Conservation (phyloP, 2,113 vertebrate genomes). For the Oreochromis spilurus region DNA sequence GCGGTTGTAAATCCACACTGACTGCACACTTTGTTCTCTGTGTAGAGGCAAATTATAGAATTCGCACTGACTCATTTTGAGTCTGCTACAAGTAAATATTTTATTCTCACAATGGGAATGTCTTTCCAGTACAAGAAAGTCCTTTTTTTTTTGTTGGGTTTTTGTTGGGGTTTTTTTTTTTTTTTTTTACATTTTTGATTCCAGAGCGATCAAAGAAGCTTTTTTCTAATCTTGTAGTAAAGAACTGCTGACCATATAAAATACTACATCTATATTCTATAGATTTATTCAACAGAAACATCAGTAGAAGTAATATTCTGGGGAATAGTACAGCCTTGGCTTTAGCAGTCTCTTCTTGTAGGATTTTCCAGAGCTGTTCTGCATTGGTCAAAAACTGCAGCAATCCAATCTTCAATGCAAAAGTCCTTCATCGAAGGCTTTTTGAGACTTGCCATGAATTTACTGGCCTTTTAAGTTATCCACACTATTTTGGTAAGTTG, state of each 20-base stretch:
- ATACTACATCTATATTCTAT: not conserved
- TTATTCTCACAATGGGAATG: not conserved
- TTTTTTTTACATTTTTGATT: not conserved
- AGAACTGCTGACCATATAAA: not conserved
- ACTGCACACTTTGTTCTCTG: not conserved
- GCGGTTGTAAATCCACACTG: not conserved
- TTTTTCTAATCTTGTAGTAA: not conserved
- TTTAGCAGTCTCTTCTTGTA: not conserved
- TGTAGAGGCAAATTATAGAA: not conserved
- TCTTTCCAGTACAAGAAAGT: not conserved
- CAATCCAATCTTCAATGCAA: not conserved
- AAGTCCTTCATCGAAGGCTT: not conserved
- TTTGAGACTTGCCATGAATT: not conserved
- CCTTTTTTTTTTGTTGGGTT: not conserved
- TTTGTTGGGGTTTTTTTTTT: not conserved
- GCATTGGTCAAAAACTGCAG: no score
- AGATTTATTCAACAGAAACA: not conserved
- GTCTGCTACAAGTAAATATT: not conserved
- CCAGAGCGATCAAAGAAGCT: not conserved
- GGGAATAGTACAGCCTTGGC: not conserved
- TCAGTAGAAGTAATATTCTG: not conserved
- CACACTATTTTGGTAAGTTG: not conserved
- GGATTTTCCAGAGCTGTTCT: not conserved
- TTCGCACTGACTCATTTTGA: not conserved
- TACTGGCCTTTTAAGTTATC: not conserved